Evolutionary conservation across 2,797 vertebrate species (phyloP).

Genomic region (Cryptoprocta ferox): DNA sequence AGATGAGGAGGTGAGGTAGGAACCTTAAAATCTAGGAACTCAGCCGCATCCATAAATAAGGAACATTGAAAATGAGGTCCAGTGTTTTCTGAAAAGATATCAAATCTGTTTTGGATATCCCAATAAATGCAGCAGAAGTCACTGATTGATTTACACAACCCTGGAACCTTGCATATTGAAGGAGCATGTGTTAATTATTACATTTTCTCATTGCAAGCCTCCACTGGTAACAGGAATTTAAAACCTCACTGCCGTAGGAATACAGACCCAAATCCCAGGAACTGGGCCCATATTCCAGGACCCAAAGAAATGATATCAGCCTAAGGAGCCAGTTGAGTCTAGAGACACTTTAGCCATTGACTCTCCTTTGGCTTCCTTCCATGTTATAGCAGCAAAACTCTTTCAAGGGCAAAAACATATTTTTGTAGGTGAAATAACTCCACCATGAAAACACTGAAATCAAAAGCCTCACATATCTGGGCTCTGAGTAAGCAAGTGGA

Average conservation of each 20-base stretch:
- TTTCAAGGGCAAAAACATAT: not conserved
- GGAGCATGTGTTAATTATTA: not conserved
- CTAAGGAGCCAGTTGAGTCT: not conserved
- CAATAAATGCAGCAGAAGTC: not conserved
- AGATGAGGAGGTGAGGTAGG: not conserved
- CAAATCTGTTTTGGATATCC: not conserved
- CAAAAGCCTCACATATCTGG: not conserved
- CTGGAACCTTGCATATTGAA: not conserved
- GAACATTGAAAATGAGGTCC: slow-evolving; percentile 4
- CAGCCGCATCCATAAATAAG: not conserved
- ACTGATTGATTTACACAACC: not conserved
- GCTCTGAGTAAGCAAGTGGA: not conserved
- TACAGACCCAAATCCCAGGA: not conserved
- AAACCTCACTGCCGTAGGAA: not conserved
- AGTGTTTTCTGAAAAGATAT: not conserved
- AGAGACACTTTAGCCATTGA: slow-evolving; percentile 20
- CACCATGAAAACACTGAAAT: not conserved
- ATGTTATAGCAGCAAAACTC: not conserved
- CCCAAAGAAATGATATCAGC: not conserved
- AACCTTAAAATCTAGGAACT: not conserved
- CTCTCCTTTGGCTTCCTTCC: not conserved
- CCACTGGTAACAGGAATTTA: not conserved
- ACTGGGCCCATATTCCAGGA: not conserved
- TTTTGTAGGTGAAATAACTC: not conserved
- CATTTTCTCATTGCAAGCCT: not conserved